Percentiles rank a stretch among this genome's conserved stretches.
These are phyloP conservation scores for Cylas formicarius DNA, from an alignment of 1,140 invertebrate genomes.

Conservation along the genomic window DNA sequence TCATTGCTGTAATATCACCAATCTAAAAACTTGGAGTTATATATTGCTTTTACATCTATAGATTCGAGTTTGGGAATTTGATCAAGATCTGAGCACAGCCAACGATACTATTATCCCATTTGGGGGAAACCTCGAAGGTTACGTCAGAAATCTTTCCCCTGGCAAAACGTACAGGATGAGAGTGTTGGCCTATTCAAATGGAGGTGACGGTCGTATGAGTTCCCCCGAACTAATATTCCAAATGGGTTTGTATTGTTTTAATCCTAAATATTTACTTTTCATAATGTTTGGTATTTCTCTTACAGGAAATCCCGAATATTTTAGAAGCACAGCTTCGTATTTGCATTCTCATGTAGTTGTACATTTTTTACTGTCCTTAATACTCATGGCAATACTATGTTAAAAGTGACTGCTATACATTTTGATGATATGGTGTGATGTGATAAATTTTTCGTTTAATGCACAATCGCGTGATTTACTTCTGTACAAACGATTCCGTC, in stretches of 20 bases:
- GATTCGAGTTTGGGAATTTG: slow-evolving; percentile 85
- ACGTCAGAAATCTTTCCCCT: slow-evolving; percentile 69
- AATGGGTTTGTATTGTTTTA: slow-evolving; percentile 54
- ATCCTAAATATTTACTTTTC: slow-evolving; percentile 5
- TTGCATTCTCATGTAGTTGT: slow-evolving; percentile 3
- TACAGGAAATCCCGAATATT: slow-evolving; percentile 26
- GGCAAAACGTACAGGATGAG: slow-evolving; percentile 83
- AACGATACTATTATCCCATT: slow-evolving; percentile 76
- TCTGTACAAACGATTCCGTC: no score
- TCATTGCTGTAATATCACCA: no score
- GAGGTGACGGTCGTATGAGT: slow-evolving; percentile 93
- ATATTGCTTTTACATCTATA: no score
- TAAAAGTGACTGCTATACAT: no score
- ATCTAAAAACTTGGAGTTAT: no score
- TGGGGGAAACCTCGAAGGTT: slow-evolving; percentile 69
- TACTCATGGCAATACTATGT: slow-evolving; percentile 3
- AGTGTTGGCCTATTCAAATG: slow-evolving; percentile 86
- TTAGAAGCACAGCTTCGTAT: slow-evolving; percentile 17
- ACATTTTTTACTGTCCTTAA: slow-evolving; percentile 7
- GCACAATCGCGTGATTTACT: no score
- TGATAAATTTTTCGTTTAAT: no score
- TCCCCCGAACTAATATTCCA: slow-evolving; percentile 82
- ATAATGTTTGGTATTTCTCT: slow-evolving; percentile 8
- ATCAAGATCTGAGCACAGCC: slow-evolving; percentile 85
- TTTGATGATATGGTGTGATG: no score